Percentiles rank a stretch among this genome's conserved stretches.
Conservation (phyloP, 2,113 vertebrate genomes). For the Malurus melanocephalus region DNA sequence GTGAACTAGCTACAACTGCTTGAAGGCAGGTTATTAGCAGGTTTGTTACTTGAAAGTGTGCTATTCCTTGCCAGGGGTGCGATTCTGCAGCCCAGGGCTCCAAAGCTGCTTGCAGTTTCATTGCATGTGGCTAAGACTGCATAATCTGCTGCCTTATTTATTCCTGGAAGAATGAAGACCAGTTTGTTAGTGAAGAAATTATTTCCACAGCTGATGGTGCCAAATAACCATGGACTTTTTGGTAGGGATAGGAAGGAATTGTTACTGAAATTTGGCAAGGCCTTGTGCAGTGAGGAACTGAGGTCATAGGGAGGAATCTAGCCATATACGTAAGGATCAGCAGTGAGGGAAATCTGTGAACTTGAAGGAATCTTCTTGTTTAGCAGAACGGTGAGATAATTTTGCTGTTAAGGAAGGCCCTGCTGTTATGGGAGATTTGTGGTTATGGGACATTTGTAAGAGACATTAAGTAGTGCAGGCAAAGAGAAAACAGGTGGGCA, state of each 20-base stretch:
- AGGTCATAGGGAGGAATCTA: not conserved
- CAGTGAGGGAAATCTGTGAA: not conserved
- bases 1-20: not conserved
- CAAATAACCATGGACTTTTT: not conserved
- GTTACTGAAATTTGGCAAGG: not conserved
- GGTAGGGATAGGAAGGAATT: not conserved
- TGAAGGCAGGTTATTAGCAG: not conserved
- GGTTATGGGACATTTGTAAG: not conserved
- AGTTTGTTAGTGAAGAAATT: not conserved
- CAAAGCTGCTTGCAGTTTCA: not conserved
- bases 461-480: not conserved
- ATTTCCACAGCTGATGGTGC: not conserved
- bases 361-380: not conserved
- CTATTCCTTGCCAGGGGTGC: not conserved
- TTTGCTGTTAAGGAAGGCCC: not conserved
- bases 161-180: not conserved
- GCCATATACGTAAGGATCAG: not conserved
- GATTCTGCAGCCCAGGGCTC: not conserved
- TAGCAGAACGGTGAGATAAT: not conserved
- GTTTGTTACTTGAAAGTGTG: not conserved
- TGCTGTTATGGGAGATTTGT: not conserved
- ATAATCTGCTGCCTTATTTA: not conserved
- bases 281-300: not conserved
- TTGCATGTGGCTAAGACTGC: not conserved
- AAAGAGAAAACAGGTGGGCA: not conserved